phyloP scores from a whole-genome alignment of 2,888 invertebrate species.

The Limulus polyphemus region DNA sequence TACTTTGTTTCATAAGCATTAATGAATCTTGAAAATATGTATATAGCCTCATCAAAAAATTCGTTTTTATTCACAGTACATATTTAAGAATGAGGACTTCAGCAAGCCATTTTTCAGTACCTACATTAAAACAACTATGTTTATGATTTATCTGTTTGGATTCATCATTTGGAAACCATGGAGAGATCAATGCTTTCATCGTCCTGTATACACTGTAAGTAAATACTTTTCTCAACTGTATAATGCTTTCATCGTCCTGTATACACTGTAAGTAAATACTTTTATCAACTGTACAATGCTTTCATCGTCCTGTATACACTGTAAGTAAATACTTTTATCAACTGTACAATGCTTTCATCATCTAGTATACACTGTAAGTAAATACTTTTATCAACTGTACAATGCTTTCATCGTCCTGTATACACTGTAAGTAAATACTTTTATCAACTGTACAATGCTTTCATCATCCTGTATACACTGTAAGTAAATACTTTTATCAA shows the following conservation, averaged over 20 bases:
- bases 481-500: no score
- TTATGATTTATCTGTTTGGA: conserved; percentile 77
- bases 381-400: background rate
- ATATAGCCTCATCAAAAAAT: no score
- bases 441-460: no score
- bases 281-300: background rate
- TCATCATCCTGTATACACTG: no score
- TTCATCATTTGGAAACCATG: conserved; percentile 81
- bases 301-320: conserved; percentile 49
- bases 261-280: conserved; percentile 51
- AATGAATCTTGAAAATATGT: no score
- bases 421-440: no score
- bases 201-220: conserved; percentile 57
- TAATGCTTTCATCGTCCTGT: conserved; percentile 36
- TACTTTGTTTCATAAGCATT: no score
- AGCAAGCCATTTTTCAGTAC: conserved; percentile 93
- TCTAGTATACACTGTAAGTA: conserved; percentile 56
- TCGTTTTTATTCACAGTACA: conserved; percentile 31
- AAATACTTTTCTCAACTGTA: background rate
- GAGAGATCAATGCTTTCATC: conserved; percentile 66
- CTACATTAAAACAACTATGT: conserved; percentile 87
- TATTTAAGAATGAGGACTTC: conserved; percentile 56
- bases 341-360: background rate
- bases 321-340: conserved; percentile 40
- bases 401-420: background rate